Evolutionary conservation across 1,140 invertebrate species (phyloP).

Genomic region (Rhagoletis pomonella): DNA sequence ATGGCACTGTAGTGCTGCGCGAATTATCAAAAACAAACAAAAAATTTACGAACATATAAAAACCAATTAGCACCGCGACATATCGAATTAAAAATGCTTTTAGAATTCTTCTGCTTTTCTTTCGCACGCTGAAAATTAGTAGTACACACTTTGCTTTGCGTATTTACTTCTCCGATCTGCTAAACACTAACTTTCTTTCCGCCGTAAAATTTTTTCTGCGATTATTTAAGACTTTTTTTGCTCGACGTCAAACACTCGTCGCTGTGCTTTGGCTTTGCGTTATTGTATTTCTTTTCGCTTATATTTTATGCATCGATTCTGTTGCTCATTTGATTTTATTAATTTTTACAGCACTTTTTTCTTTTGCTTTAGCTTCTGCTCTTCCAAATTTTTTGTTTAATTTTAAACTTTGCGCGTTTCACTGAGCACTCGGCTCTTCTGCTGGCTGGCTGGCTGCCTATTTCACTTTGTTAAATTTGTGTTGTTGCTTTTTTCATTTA

Average conservation of each 20-base stretch:
- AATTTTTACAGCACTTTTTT: not conserved
- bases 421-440: not conserved
- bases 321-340: not conserved
- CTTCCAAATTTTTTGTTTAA: not conserved
- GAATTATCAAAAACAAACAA: not conserved
- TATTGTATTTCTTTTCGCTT: slow-evolving; percentile 21
- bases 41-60: not conserved
- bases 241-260: not conserved
- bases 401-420: slow-evolving; percentile 13
- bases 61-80: not conserved
- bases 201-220: not conserved
- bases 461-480: not conserved
- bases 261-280: not conserved
- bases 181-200: too few species aligned
- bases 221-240: not conserved
- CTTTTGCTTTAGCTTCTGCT: not conserved
- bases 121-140: too few species aligned
- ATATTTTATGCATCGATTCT: slow-evolving; percentile 21
- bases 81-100: not conserved
- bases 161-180: too few species aligned
- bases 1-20: not conserved
- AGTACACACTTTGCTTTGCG: too few species aligned
- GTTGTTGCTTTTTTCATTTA: not conserved
- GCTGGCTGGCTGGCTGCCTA: not conserved
- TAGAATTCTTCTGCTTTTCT: too few species aligned